Conservation (phyloP, 2,888 invertebrate genomes). For the Saturnia japonica region DNA sequence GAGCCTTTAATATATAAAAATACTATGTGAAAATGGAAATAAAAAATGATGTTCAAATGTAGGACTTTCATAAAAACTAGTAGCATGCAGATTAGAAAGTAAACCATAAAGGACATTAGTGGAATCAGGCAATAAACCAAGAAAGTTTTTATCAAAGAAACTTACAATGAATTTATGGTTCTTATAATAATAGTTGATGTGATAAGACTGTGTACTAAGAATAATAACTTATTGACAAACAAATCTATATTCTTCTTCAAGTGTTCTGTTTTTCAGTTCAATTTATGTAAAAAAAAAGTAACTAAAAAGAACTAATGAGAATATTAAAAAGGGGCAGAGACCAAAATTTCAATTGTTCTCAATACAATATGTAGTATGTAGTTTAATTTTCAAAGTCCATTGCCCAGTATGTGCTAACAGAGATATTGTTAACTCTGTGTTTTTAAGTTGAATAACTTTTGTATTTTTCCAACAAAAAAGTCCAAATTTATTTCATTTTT, state of each 20-base stretch:
- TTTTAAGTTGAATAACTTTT: background rate
- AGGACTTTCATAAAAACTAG: background rate
- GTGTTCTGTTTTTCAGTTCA: background rate
- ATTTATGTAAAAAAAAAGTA: background rate
- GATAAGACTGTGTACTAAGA: too few relatives aligned
- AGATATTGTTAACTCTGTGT: background rate
- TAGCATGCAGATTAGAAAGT: background rate
- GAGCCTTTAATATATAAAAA: background rate
- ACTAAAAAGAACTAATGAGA: background rate
- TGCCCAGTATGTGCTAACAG: background rate
- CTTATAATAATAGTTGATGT: too few relatives aligned
- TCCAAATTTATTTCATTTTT: background rate
- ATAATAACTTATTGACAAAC: background rate
- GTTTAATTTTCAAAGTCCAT: background rate
- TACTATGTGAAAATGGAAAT: background rate
- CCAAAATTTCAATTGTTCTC: too few relatives aligned
- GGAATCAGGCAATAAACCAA: background rate
- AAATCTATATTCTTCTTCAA: background rate
- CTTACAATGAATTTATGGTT: background rate
- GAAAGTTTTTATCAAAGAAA: background rate
- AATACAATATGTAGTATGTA: background rate
- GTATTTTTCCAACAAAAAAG: background rate
- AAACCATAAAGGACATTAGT: conserved; percentile 1
- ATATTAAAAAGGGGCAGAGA: background rate
- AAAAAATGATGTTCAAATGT: background rate